A percentile compares a stretch with the other conserved stretches of the same genome.
Conservation (phyloP, 2,888 invertebrate genomes). For the Cataglyphis livida region DNA sequence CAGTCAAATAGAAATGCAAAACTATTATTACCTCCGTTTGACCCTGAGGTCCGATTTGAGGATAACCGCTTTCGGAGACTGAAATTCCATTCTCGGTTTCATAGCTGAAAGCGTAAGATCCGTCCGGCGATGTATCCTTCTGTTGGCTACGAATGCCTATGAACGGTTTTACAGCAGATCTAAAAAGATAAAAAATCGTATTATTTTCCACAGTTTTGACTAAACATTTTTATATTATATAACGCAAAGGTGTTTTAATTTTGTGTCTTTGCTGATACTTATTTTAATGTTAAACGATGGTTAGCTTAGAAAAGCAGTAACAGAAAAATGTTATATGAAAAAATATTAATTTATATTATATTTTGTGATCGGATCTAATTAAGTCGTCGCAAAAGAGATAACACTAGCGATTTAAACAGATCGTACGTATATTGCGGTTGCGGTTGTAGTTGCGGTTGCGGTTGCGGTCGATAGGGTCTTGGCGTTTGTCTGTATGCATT, state of each 20-base stretch:
- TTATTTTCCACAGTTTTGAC: background rate
- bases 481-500: conserved; percentile 74
- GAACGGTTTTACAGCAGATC: conserved; percentile 71
- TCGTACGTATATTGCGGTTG: conserved; percentile 77
- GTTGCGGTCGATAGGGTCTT: conserved; percentile 73
- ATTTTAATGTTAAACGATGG: background rate
- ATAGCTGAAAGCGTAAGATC: conserved; percentile 81
- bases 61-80: conserved; percentile 79
- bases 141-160: conserved; percentile 81
- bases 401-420: background rate
- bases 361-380: background rate
- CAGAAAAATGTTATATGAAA: conserved; percentile 1
- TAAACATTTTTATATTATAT: background rate
- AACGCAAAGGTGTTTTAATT: background rate
- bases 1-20: background rate
- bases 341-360: background rate
- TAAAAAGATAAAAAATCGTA: conserved; percentile 10
- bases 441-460: conserved; percentile 68
- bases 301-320: background rate
- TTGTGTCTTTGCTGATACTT: background rate
- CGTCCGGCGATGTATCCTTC: conserved; percentile 80
- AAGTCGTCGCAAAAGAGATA: background rate
- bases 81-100: conserved; percentile 84
- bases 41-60: conserved; percentile 78
- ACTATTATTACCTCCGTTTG: conserved; percentile 74